Percentiles rank a stretch among this genome's conserved stretches.
These are phyloP conservation scores for Sciurus carolinensis DNA, from an alignment of 2,797 vertebrate genomes.

Conservation along the genomic window DNA sequence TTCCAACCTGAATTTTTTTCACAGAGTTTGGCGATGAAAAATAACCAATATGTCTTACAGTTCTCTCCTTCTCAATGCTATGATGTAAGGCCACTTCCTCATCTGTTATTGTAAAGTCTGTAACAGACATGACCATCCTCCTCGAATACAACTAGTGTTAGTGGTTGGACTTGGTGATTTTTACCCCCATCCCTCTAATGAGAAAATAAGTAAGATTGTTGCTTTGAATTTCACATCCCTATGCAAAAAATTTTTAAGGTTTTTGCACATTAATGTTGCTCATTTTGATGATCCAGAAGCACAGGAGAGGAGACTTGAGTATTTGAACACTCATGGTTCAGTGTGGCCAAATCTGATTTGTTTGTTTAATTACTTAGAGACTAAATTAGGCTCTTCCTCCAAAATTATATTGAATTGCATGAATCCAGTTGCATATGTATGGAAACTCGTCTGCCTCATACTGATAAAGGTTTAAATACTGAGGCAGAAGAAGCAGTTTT, in stretches of 20 bases:
- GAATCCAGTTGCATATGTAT: constrained; percentile 72
- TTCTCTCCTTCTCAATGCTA: background rate
- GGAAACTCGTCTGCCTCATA: constrained; percentile 80
- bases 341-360: constrained; percentile 65
- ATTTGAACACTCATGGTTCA: constrained; percentile 59
- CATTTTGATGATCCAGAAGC: constrained; percentile 74
- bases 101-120: constrained; percentile 70
- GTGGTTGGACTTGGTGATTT: constrained; percentile 56
- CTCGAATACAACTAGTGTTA: background rate
- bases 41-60: fast-evolving
- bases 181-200: constrained; percentile 77
- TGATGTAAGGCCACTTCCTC: constrained; percentile 53
- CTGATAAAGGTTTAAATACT: constrained; percentile 89
- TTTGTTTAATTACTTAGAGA: constrained; percentile 83
- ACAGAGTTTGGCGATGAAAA: background rate
- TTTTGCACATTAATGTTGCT: constrained; percentile 80
- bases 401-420: constrained; percentile 82
- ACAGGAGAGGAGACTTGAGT: constrained; percentile 69
- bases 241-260: constrained; percentile 87
- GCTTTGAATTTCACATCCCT: constrained; percentile 91
- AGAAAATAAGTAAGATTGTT: constrained; percentile 79
- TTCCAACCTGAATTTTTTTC: constrained; percentile 92
- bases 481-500: constrained; percentile 79
- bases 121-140: constrained; percentile 85
- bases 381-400: constrained; percentile 70